Percentiles rank a stretch among this genome's conserved stretches.
Evolutionary conservation across 2,888 invertebrate genomes (phyloP).

Genomic region (Chirona hameri): DNA sequence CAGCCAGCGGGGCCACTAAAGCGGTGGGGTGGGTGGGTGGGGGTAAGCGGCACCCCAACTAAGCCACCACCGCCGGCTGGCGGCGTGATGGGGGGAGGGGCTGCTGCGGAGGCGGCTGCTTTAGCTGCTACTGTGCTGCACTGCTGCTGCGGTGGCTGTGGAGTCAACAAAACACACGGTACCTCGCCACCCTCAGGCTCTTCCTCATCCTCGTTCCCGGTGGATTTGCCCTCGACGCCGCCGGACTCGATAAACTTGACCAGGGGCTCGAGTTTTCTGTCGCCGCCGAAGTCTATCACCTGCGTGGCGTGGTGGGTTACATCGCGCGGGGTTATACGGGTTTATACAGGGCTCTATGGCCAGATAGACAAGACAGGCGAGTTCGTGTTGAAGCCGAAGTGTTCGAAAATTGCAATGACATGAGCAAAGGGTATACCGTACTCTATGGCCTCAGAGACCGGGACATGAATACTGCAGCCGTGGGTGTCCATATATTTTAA

Average conservation of each 20-base stretch:
- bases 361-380: too few species aligned
- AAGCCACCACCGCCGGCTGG: not conserved
- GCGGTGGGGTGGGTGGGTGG: not conserved
- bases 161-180: not conserved
- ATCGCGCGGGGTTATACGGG: too few species aligned
- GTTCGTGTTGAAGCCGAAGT: too few species aligned
- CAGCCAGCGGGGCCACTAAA: not conserved
- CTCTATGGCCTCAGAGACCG: too few species aligned
- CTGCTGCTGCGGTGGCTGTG: not conserved
- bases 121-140: not conserved
- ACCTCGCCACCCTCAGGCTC: not conserved
- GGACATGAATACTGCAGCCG: too few species aligned
- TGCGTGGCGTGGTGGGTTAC: slow-evolving; percentile 40
- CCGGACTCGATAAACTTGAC: slow-evolving; percentile 89
- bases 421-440: too few species aligned
- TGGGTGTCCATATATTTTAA: too few species aligned
- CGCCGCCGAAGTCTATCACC: slow-evolving; percentile 88
- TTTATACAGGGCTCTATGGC: too few species aligned
- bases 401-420: too few species aligned
- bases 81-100: not conserved
- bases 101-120: not conserved
- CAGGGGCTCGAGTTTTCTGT: slow-evolving; percentile 88
- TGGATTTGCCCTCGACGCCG: slow-evolving; percentile 67
- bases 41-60: not conserved
- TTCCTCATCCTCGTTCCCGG: not conserved